These are phyloP conservation scores for Boleophthalmus pectinirostris DNA, from an alignment of 2,113 vertebrate species.

Conservation along the genomic window DNA sequence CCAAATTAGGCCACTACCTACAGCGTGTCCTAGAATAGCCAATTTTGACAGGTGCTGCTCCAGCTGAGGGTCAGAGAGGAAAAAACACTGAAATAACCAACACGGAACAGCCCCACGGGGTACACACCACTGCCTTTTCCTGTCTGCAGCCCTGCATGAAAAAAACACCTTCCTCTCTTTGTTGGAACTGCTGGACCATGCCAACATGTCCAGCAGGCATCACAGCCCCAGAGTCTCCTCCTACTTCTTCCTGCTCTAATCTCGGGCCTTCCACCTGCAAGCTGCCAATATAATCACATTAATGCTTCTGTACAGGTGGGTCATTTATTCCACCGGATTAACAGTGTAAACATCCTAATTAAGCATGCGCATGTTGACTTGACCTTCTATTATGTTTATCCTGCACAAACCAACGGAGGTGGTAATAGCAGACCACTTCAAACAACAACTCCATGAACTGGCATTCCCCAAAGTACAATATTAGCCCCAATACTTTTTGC, in stretches of 20 bases:
- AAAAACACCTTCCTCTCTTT: slow-evolving; percentile 76
- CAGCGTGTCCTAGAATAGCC: not conserved
- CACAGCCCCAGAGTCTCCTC: slow-evolving; percentile 14
- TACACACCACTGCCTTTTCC: slow-evolving; percentile 72
- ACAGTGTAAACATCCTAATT: slow-evolving; percentile 2
- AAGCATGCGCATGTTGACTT: slow-evolving; percentile 8
- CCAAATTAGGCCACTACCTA: too few relatives aligned
- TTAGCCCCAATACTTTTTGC: not conserved
- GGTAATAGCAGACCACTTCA: not conserved
- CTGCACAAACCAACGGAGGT: not conserved
- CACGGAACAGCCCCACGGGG: slow-evolving; percentile 59
- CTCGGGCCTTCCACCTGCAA: slow-evolving; percentile 31
- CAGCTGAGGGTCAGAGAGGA: slow-evolving; percentile 9
- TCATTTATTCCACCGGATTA: not conserved
- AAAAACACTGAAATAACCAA: slow-evolving; percentile 71
- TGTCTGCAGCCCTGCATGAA: slow-evolving; percentile 55
- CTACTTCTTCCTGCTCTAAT: slow-evolving; percentile 45
- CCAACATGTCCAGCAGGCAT: slow-evolving; percentile 64
- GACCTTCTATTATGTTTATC: slow-evolving; percentile 15
- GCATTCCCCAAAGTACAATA: too few relatives aligned
- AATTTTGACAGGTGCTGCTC: slow-evolving; percentile 51
- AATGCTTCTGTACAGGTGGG: not conserved
- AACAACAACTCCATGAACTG: too few relatives aligned
- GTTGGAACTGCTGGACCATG: slow-evolving; percentile 64
- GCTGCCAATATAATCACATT: slow-evolving; percentile 1